Evolutionary conservation across 2,888 invertebrate species (phyloP).

Genomic region (Parnassius apollo): DNA sequence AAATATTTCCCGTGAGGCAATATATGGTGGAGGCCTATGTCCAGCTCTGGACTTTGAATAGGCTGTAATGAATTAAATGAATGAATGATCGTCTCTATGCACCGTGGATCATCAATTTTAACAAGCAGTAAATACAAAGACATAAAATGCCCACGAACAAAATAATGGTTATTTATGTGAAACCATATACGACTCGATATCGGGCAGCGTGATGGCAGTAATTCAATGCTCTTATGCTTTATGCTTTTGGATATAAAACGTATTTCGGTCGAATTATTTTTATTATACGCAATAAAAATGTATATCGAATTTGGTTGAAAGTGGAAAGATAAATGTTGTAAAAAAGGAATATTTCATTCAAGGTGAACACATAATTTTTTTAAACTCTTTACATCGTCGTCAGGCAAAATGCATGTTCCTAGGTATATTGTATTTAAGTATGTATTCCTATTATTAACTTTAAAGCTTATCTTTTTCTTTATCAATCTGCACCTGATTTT

Average conservation of each 20-base stretch:
- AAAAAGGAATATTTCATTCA: neutral
- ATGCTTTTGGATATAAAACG: neutral
- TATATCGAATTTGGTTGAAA: neutral
- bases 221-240: neutral
- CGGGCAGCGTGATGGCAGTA: neutral
- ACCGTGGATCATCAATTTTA: neutral
- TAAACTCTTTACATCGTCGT: too few species aligned
- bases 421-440: too few species aligned
- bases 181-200: neutral
- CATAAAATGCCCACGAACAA: conserved; percentile 3
- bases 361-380: too few species aligned
- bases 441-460: too few species aligned
- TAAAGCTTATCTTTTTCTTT: too few species aligned
- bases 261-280: neutral
- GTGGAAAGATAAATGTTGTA: neutral
- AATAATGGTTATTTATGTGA: conserved; percentile 2
- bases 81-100: neutral
- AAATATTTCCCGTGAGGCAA: too few species aligned
- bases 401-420: too few species aligned
- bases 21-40: too few species aligned
- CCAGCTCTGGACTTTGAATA: too few species aligned
- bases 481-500: too few species aligned
- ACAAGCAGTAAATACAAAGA: neutral
- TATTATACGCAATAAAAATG: conserved; percentile 6
- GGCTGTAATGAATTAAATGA: too few species aligned